Conservation (phyloP, 92 coral and sea anemone species). For the Siderastrea radians region DNA sequence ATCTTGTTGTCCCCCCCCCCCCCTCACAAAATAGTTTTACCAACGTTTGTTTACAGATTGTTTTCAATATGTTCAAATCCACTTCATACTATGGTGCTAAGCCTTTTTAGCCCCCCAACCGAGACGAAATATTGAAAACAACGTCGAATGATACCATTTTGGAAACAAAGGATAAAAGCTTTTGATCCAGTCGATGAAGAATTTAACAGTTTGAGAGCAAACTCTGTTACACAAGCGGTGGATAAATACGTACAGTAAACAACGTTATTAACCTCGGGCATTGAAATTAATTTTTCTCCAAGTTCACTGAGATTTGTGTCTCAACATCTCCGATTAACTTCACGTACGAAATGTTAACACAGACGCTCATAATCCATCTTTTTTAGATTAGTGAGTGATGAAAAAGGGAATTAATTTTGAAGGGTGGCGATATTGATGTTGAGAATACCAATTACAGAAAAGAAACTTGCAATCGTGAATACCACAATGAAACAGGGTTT, state of each 20-base stretch:
- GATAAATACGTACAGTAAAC: neutral
- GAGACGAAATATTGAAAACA: neutral
- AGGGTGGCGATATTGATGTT: neutral
- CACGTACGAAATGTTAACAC: neutral
- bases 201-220: neutral
- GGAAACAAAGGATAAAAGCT: neutral
- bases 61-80: too few species aligned
- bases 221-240: neutral
- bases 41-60: neutral
- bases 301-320: neutral
- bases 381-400: neutral
- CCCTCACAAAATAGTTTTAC: too few species aligned
- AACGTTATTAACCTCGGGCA: too few species aligned
- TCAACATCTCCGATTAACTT: neutral
- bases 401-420: slow-evolving; percentile 1
- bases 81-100: neutral
- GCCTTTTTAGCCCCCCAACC: neutral
- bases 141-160: neutral
- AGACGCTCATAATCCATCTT: neutral
- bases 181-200: neutral
- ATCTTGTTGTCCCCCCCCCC: too few species aligned
- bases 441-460: neutral
- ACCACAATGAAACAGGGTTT: too few species aligned
- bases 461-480: too few species aligned
- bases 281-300: neutral